phyloP scores from a whole-genome alignment of 2,888 invertebrate genomes.

The Celastrina argiolus region DNA sequence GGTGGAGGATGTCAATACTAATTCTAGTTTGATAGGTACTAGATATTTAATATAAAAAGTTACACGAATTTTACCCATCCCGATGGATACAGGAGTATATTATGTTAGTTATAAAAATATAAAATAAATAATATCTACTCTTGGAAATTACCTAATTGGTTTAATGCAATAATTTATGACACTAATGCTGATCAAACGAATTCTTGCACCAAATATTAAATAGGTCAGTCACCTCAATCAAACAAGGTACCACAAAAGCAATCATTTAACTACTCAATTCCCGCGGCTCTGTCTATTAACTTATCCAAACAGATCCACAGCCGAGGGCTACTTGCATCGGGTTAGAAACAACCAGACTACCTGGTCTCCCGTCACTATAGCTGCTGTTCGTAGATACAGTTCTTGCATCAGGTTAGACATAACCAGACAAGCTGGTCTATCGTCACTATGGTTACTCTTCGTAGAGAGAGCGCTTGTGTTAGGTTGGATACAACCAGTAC shows the following conservation, averaged over 20 bases:
- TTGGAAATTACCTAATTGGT: too few species aligned
- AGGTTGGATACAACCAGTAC: too few species aligned
- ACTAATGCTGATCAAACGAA: too few species aligned
- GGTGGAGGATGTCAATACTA: too few species aligned
- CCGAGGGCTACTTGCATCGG: conserved; percentile 3
- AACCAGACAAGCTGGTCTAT: not conserved
- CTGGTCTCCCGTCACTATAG: not conserved
- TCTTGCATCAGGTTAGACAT: not conserved
- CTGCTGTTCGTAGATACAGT: not conserved
- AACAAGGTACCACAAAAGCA: not conserved
- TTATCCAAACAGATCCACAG: not conserved
- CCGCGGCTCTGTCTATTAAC: conserved; percentile 2
- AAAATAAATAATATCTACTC: too few species aligned
- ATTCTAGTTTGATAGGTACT: too few species aligned
- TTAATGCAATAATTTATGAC: too few species aligned
- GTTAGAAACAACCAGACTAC: not conserved
- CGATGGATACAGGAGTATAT: too few species aligned
- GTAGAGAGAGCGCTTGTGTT: not conserved
- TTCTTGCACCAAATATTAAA: not conserved
- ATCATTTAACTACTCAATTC: not conserved
- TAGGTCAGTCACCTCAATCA: not conserved
- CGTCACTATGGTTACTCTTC: not conserved
- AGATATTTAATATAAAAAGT: too few species aligned
- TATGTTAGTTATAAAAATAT: too few species aligned
- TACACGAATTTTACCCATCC: too few species aligned